Evolutionary conservation across 2,888 invertebrate genomes (phyloP), one percentile per base, ranked within the genome.

Genomic region (Drosophila affinis): DNA sequence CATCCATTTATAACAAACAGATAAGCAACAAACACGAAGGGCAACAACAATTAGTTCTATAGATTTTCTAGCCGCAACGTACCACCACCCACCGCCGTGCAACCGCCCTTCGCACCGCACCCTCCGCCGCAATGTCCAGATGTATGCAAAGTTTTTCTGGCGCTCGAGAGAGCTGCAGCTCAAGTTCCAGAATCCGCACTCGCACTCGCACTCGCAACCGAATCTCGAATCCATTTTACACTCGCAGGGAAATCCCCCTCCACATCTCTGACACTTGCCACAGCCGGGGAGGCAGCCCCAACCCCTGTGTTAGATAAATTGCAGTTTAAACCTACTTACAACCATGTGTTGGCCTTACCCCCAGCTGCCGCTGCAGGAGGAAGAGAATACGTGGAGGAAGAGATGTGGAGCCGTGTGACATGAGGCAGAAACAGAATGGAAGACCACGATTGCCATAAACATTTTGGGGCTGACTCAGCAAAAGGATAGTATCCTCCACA

Each of bases 241-340:
- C 60, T 47, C 71, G 34, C 12, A 34, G 34, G 12, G 5, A 34
- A 34, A 34, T 34, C 34, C 34, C 10, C 12, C 34, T 4, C 39
- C 72, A 60, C 69, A 79, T 60, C 71, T 72, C 77, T 63, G 29
- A 45, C 55, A 69, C 65, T 51, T 65, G 47, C 47, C 47, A 18
- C 18, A 48, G 47, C 10, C 14, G 29, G 57, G 58, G 52, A 29
- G 21, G 49, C 52, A 51, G 48, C 57, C 55, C 47, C 60, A 48
- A 48, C 70, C 81, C 73, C 67, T 68, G 77, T 74, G 74, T 74
- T 77, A 88, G 83, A 84, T 84, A 84, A 84, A 84, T 84, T 84
- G 87, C 88, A 86, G 86, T 75, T 86, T 80, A 84, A 84, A 75
- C 87, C 88, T 65, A 86, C 81, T 84, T 86, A 78, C 78, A 71